Evolutionary conservation across 2,888 invertebrate species (phyloP).

Genomic region (Drosophila monieri): DNA sequence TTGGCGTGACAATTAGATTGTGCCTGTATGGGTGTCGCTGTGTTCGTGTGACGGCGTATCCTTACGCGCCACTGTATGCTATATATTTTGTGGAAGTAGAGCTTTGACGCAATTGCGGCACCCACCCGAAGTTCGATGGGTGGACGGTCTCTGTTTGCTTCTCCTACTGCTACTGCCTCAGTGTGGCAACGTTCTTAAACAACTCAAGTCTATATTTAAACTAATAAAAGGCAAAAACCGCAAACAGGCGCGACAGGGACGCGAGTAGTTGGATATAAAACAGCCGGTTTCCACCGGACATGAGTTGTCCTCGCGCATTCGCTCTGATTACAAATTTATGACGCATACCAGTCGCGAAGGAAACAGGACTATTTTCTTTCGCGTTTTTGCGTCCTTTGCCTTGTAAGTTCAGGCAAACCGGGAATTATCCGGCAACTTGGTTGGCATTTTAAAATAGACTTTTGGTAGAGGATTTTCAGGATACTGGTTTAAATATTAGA

Average conservation of each 20-base stretch:
- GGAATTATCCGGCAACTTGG: neutral
- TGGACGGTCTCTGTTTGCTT: neutral
- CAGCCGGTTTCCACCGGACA: constrained; percentile 55
- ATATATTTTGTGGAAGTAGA: constrained; percentile 15
- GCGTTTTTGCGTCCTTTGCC: too few relatives aligned
- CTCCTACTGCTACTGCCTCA: neutral
- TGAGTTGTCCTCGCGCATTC: constrained; percentile 30
- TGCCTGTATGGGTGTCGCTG: constrained; percentile 15
- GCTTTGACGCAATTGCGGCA: constrained; percentile 75
- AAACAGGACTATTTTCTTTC: neutral
- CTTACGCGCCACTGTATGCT: constrained; percentile 7
- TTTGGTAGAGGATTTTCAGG: neutral
- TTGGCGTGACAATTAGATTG: constrained; percentile 78
- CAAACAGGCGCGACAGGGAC: constrained; percentile 2
- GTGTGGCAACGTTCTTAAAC: constrained; percentile 45
- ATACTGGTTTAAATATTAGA: neutral
- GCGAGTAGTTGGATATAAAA: constrained; percentile 21
- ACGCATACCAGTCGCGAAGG: constrained; percentile 28
- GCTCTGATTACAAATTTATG: constrained; percentile 48
- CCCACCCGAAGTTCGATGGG: constrained; percentile 25
- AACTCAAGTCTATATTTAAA: constrained; percentile 75
- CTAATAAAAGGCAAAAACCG: constrained; percentile 70
- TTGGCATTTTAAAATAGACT: neutral
- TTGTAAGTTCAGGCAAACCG: neutral
- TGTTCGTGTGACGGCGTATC: constrained; percentile 15